phyloP scores from a whole-genome alignment of 2,888 invertebrate genomes.

The Lepidocyrtinus sp. region DNA sequence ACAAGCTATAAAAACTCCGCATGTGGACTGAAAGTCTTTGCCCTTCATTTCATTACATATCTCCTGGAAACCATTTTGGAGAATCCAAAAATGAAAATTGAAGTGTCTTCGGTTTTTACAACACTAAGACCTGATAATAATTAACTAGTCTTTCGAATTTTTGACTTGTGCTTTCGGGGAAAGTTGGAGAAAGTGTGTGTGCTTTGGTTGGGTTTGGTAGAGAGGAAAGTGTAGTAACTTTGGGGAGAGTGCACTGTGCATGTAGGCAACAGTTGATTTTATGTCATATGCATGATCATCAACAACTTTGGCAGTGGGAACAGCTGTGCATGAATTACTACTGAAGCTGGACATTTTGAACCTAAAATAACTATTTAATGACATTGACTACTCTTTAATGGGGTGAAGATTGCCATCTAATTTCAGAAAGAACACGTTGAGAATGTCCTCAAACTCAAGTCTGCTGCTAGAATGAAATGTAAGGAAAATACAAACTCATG shows the following conservation, averaged over 20 bases:
- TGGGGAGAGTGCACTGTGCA: not conserved
- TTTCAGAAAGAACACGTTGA: too few relatives aligned
- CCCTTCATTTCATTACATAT: not conserved
- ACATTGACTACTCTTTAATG: too few relatives aligned
- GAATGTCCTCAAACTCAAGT: too few relatives aligned
- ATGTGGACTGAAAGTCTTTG: not conserved
- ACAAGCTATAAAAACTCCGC: not conserved
- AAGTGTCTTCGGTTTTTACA: not conserved
- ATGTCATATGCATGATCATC: not conserved
- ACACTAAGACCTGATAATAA: too few relatives aligned
- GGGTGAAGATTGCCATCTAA: too few relatives aligned
- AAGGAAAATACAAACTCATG: too few relatives aligned
- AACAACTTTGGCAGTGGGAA: not conserved
- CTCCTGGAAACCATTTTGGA: not conserved
- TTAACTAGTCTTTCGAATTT: not conserved
- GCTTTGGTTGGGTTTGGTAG: not conserved
- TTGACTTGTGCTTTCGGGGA: not conserved
- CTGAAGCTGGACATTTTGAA: too few relatives aligned
- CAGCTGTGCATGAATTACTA: conserved; percentile 6
- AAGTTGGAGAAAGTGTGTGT: not conserved
- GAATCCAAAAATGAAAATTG: not conserved
- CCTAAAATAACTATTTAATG: too few relatives aligned
- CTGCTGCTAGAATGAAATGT: too few relatives aligned
- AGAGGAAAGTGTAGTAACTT: not conserved
- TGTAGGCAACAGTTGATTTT: conserved; percentile 24